Percentiles rank a stretch among this genome's conserved stretches.
These are phyloP conservation scores for Apodemus sylvaticus DNA, from an alignment of 2,113 vertebrate species.

Conservation along the genomic window DNA sequence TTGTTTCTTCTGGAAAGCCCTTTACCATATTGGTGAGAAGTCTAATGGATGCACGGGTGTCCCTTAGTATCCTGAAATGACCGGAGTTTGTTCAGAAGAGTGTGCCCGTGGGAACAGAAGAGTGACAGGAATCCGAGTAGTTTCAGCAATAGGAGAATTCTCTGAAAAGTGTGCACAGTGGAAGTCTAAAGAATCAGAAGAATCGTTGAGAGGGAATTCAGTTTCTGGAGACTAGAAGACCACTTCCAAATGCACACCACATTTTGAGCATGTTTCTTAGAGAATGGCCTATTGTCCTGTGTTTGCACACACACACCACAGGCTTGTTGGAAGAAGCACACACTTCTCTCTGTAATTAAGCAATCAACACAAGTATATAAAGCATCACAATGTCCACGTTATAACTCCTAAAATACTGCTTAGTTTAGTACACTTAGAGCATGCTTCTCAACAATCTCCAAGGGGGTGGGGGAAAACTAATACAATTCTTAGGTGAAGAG, in stretches of 20 bases:
- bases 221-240: not conserved
- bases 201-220: not conserved
- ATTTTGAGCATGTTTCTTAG: constrained; percentile 1
- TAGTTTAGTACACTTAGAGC: not conserved
- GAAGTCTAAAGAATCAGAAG: not conserved
- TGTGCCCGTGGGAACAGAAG: not conserved
- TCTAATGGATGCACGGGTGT: not conserved
- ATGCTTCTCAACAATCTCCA: not conserved
- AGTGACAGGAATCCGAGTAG: not conserved
- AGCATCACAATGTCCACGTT: not conserved
- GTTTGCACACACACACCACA: not conserved
- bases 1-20: not conserved
- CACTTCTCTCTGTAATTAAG: not conserved
- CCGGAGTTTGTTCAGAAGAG: not conserved
- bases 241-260: not conserved
- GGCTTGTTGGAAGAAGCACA: not conserved
- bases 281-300: not conserved
- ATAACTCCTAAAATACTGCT: not conserved
- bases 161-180: not conserved
- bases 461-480: not conserved
- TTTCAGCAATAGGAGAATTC: not conserved
- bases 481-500: constrained; percentile 6
- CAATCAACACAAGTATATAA: not conserved
- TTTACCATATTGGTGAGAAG: not conserved
- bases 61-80: not conserved